Evolutionary conservation across 2,113 vertebrate species (phyloP).

Genomic region (Tauraco erythrolophus): DNA sequence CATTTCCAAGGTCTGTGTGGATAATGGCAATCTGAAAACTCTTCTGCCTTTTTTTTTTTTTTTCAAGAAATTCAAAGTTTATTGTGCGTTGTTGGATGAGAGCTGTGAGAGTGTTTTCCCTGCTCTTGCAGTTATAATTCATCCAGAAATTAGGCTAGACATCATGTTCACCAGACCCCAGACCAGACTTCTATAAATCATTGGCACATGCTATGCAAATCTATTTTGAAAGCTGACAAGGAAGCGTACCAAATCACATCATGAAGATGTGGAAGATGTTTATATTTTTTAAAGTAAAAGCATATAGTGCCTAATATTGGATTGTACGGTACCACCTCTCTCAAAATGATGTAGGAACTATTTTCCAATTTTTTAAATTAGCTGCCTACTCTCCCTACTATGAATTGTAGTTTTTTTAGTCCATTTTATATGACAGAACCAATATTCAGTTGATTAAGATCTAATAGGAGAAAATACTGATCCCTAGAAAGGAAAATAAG

Average conservation of each 20-base stretch:
- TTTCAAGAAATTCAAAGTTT: not conserved
- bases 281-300: slow-evolving; percentile 12
- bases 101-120: not conserved
- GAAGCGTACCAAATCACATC: not conserved
- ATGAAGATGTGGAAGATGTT: not conserved
- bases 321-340: not conserved
- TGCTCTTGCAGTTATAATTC: not conserved
- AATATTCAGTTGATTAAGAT: not conserved
- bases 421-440: not conserved
- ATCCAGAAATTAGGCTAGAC: not conserved
- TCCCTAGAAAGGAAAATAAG: not conserved
- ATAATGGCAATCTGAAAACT: not conserved
- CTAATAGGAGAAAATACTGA: slow-evolving; percentile 1
- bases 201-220: not conserved
- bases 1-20: not conserved
- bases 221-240: not conserved
- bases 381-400: not conserved
- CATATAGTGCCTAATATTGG: not conserved
- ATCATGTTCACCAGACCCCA: not conserved
- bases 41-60: not conserved
- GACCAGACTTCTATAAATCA: not conserved
- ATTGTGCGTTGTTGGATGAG: not conserved
- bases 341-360: not conserved
- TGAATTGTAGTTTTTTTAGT: not conserved
- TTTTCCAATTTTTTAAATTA: not conserved